A percentile compares a stretch with the other conserved stretches of the same genome.
Conservation (phyloP, 2,797 vertebrate species). For the Mastacembelus armatus region DNA sequence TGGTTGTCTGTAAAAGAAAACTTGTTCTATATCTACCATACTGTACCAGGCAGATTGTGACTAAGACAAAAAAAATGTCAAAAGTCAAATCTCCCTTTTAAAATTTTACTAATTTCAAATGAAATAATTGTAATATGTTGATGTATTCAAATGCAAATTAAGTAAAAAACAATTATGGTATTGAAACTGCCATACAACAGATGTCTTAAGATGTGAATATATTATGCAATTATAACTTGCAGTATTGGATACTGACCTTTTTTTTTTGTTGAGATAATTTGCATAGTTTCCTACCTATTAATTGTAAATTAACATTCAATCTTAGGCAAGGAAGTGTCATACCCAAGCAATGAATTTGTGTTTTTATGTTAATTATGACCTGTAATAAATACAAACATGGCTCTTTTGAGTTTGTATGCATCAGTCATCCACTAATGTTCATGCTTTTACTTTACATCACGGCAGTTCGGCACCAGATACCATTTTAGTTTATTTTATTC, state of each 20-base stretch:
- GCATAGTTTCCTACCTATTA: slow-evolving; percentile 1
- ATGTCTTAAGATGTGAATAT: slow-evolving; percentile 26
- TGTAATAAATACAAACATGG: slow-evolving; percentile 66
- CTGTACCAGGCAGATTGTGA: slow-evolving; percentile 19
- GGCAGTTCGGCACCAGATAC: no score
- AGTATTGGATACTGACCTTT: slow-evolving; percentile 17
- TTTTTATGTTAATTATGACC: slow-evolving; percentile 69
- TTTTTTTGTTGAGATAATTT: slow-evolving; percentile 11
- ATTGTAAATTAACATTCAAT: slow-evolving; percentile 46
- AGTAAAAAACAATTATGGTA: neutral
- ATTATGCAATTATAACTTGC: slow-evolving; percentile 46
- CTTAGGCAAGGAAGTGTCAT: slow-evolving; percentile 33
- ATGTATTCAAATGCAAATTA: neutral
- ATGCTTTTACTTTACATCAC: no score
- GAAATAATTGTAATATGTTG: neutral
- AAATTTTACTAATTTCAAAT: slow-evolving; percentile 9
- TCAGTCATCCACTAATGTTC: neutral
- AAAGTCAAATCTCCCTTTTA: slow-evolving; percentile 27
- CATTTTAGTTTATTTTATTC: no score
- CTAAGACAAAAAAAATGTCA: slow-evolving; percentile 16
- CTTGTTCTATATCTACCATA: slow-evolving; percentile 4
- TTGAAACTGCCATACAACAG: slow-evolving; percentile 22
- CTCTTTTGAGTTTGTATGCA: slow-evolving; percentile 8
- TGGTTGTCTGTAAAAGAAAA: slow-evolving; percentile 31
- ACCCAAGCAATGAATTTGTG: slow-evolving; percentile 46